Conservation (phyloP, 2,888 invertebrate genomes). For the Himalopsyche japonica region DNA sequence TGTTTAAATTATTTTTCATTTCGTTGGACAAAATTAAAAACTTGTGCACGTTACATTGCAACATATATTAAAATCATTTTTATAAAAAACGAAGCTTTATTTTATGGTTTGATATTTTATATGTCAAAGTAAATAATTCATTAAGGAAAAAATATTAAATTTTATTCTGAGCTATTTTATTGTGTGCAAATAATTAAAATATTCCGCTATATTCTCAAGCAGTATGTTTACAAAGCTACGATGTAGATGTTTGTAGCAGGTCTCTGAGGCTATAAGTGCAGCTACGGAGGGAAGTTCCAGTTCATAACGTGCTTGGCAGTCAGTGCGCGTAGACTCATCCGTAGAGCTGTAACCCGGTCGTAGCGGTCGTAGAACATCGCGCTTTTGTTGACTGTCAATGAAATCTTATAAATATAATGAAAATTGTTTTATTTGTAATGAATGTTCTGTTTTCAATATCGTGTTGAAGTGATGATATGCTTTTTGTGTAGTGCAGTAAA, state of each 20-base stretch:
- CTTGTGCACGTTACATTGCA: no score
- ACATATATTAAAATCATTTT: no score
- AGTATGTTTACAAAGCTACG: background rate
- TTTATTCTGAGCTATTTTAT: no score
- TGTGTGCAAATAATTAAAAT: no score
- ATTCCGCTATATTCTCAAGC: background rate
- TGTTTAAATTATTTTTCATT: no score
- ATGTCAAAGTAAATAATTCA: no score
- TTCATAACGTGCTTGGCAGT: slow-evolving; percentile 22
- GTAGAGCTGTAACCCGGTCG: slow-evolving; percentile 19
- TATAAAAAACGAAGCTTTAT: no score
- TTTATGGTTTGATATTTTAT: no score
- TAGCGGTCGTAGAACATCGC: slow-evolving; percentile 3
- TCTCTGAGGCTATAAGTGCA: slow-evolving; percentile 21
- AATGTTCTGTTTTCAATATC: background rate
- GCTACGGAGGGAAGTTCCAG: slow-evolving; percentile 15
- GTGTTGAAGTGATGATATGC: background rate
- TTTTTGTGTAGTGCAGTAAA: background rate
- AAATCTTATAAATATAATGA: background rate
- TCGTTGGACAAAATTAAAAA: no score
- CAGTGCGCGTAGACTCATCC: slow-evolving; percentile 18
- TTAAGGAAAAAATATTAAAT: no score
- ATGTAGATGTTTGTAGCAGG: background rate
- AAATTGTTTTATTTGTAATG: background rate
- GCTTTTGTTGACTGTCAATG: background rate